Conservation (phyloP, 92 coral and sea anemone genomes). For the Isaurus tuberculatus region DNA sequence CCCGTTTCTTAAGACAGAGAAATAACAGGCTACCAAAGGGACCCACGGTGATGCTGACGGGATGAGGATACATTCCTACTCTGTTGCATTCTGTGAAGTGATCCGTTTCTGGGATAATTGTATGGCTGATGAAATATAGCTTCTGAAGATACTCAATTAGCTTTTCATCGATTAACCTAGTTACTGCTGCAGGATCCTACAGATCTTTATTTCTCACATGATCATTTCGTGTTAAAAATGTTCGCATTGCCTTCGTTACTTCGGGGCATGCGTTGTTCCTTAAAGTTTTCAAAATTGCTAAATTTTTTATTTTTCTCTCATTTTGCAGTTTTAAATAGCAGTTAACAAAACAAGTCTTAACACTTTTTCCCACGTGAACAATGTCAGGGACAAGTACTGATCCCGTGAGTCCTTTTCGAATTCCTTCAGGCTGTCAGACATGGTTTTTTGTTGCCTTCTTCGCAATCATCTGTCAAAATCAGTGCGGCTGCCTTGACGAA, state of each 20-base stretch:
- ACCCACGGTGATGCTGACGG: neutral
- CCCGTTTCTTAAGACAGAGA: neutral
- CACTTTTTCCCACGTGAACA: slow-evolving; percentile 2
- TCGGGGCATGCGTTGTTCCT: slow-evolving; percentile 32
- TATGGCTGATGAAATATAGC: neutral
- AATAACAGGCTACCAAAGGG: neutral
- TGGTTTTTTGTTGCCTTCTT: slow-evolving; percentile 62
- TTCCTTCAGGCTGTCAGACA: slow-evolving; percentile 30
- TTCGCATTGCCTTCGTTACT: slow-evolving; percentile 28
- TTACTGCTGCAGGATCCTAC: slow-evolving; percentile 58
- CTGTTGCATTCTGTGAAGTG: neutral
- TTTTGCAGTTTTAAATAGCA: no score
- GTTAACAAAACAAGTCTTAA: no score
- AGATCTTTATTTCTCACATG: slow-evolving; percentile 61
- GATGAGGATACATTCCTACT: neutral
- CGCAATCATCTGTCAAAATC: slow-evolving; percentile 44
- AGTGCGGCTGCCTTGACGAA: slow-evolving; percentile 45
- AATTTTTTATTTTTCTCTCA: no score
- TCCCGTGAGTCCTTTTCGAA: slow-evolving; percentile 31
- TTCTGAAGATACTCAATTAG: neutral
- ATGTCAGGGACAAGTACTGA: slow-evolving; percentile 53
- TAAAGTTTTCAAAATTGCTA: no score
- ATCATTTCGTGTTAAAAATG: slow-evolving; percentile 52
- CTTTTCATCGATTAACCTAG: neutral
- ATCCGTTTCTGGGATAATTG: neutral